These are phyloP conservation scores for Trichoplusia ni DNA, from an alignment of 1,140 invertebrate species.

Conservation along the genomic window DNA sequence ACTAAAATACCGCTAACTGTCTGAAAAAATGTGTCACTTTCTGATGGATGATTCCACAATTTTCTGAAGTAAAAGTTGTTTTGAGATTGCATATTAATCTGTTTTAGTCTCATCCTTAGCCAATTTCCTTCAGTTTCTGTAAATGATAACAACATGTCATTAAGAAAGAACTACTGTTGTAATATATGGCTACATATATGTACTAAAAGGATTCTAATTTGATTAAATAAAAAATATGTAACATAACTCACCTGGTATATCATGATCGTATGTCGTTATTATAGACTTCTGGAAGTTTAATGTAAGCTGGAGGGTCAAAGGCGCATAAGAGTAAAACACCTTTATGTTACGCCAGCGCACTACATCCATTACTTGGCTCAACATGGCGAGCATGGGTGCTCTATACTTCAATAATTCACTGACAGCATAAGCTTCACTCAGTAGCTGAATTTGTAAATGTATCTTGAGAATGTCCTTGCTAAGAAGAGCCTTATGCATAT, in stretches of 20 bases:
- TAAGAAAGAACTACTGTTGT: not conserved
- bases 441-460: constrained; percentile 53
- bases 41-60: constrained; percentile 65
- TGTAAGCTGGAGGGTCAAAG: constrained; percentile 48
- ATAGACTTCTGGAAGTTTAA: constrained; percentile 54
- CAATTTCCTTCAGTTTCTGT: constrained; percentile 64
- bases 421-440: constrained; percentile 48
- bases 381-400: constrained; percentile 66
- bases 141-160: constrained; percentile 31
- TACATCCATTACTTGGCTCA: constrained; percentile 60
- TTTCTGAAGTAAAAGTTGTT: constrained; percentile 70
- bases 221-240: too few relatives aligned
- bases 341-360: constrained; percentile 61
- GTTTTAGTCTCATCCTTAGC: constrained; percentile 61
- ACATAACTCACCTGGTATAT: constrained; percentile 62
- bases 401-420: constrained; percentile 60
- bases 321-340: constrained; percentile 48
- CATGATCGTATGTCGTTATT: constrained; percentile 49
- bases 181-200: too few relatives aligned
- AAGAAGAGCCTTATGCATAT: constrained; percentile 57
- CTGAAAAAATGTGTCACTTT: constrained; percentile 62
- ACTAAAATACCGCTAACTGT: constrained; percentile 57
- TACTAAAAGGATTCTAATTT: too few relatives aligned
- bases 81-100: constrained; percentile 50
- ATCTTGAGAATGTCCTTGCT: constrained; percentile 51